Conservation (phyloP, 2,113 vertebrate species). For the Percopsis transmontana region DNA sequence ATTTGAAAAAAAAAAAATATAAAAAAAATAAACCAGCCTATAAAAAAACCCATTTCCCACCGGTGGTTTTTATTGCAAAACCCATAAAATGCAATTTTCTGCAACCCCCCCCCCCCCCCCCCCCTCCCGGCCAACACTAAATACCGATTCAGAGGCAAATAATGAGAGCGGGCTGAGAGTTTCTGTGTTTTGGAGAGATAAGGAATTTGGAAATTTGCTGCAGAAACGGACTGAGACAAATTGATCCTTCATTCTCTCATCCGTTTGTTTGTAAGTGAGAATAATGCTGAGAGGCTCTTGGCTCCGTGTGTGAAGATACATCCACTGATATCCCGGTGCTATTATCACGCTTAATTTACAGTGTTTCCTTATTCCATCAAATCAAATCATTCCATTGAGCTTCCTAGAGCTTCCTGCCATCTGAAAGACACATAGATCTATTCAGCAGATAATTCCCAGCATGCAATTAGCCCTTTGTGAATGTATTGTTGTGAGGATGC, state of each 20-base stretch:
- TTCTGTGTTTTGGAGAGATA: conserved; percentile 73
- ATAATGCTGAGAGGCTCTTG: conserved; percentile 44
- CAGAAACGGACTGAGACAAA: conserved; percentile 64
- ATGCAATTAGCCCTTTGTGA: conserved; percentile 52
- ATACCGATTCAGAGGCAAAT: conserved; percentile 65
- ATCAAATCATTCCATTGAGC: conserved; percentile 20
- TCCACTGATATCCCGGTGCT: conserved; percentile 49
- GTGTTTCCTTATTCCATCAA: conserved; percentile 18
- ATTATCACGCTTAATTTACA: conserved; percentile 18
- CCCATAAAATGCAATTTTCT: conserved; percentile 65
- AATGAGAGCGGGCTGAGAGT: conserved; percentile 61
- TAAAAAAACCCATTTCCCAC: conserved; percentile 58
- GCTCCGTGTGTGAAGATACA: conserved; percentile 52
- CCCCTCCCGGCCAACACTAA: conserved; percentile 23
- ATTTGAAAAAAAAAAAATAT: too few species aligned
- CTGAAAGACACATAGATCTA: conserved; percentile 34
- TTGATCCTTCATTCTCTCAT: conserved; percentile 63
- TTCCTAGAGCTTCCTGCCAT: conserved; percentile 20
- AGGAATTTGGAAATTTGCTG: conserved; percentile 61
- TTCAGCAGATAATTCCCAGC: conserved; percentile 31
- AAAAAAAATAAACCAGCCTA: conserved; percentile 32
- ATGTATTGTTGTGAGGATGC: conserved; percentile 49
- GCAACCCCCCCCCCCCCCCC: conserved; percentile 15
- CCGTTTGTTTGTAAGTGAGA: conserved; percentile 63
- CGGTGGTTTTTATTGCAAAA: conserved; percentile 60